A percentile compares a stretch with the other conserved stretches of the same genome.
Evolutionary conservation across 2,797 vertebrate species (phyloP).

Genomic region (Zenarchopterus dispar): DNA sequence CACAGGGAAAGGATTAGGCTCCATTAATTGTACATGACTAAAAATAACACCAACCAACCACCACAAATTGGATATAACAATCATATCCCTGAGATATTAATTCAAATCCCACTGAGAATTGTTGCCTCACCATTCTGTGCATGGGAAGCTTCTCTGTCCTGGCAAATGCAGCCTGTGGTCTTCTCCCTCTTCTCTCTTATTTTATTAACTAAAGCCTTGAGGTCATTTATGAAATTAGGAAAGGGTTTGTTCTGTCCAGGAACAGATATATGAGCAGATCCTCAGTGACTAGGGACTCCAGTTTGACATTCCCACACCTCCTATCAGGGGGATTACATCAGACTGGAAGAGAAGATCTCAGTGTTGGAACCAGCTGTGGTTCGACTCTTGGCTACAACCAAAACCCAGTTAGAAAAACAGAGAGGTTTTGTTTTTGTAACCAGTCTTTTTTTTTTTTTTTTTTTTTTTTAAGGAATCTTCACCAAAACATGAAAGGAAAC

Average conservation of each 20-base stretch:
- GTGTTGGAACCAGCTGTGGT: constrained; percentile 37
- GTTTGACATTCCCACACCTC: constrained; percentile 48
- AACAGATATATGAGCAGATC: constrained; percentile 40
- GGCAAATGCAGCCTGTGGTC: constrained; percentile 52
- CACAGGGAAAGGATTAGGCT: too few relatives aligned
- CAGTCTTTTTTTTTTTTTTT: constrained; percentile 10
- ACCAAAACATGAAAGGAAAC: constrained; percentile 2
- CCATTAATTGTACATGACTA: too few relatives aligned
- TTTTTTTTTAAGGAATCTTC: too few relatives aligned
- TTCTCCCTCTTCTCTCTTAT: constrained; percentile 1
- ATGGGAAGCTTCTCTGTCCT: constrained; percentile 24
- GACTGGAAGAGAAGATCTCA: constrained; percentile 42
- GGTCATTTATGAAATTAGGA: constrained; percentile 58
- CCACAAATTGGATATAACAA: constrained; percentile 8
- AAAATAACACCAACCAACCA: background rate
- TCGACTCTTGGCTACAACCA: constrained; percentile 35
- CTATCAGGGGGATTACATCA: constrained; percentile 66
- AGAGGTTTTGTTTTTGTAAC: background rate
- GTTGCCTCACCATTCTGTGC: constrained; percentile 35
- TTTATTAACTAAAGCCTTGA: constrained; percentile 45
- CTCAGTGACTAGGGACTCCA: constrained; percentile 37
- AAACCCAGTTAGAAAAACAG: constrained; percentile 37
- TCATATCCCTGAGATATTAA: constrained; percentile 6
- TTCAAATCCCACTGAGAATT: constrained; percentile 18
- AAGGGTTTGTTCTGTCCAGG: constrained; percentile 43